Percentiles rank a stretch among this genome's conserved stretches.
Evolutionary conservation across 1,140 invertebrate genomes (phyloP).

Genomic region (Ctenoplectra terminalis): DNA sequence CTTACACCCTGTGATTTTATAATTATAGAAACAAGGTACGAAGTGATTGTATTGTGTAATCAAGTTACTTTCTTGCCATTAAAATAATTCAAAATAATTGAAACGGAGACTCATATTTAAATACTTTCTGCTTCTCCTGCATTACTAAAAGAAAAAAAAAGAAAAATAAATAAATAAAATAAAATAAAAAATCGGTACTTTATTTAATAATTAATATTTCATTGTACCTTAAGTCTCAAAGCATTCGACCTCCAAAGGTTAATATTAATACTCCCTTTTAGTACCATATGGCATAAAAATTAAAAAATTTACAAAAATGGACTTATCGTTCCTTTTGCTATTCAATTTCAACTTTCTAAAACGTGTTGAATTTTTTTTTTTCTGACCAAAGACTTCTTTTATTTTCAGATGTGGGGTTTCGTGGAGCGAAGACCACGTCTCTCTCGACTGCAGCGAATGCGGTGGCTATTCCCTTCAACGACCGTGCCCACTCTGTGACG

Average conservation of each 20-base stretch:
- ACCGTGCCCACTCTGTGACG: conserved; percentile 91
- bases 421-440: conserved; percentile 91
- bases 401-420: conserved; percentile 89
- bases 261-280: too few species aligned
- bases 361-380: neutral
- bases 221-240: too few species aligned
- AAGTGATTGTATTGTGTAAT: neutral
- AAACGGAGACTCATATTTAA: neutral
- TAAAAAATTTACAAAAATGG: too few species aligned
- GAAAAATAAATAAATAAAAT: too few species aligned
- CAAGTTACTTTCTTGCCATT: too few species aligned
- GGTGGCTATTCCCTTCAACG: conserved; percentile 91
- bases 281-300: too few species aligned
- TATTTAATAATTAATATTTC: too few species aligned
- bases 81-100: neutral
- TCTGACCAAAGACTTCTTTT: neutral
- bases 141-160: too few species aligned
- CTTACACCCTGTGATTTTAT: conserved; percentile 20
- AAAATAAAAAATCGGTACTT: too few species aligned
- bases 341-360: too few species aligned
- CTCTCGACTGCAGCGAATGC: conserved; percentile 91
- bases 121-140: neutral
- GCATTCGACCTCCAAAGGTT: too few species aligned
- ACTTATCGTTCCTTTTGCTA: too few species aligned
- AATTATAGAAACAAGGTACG: neutral